Evolutionary conservation across 2,888 invertebrate genomes (phyloP), one percentile per base, ranked within the genome.

Genomic region (Drosophila nr. perissopoda): DNA sequence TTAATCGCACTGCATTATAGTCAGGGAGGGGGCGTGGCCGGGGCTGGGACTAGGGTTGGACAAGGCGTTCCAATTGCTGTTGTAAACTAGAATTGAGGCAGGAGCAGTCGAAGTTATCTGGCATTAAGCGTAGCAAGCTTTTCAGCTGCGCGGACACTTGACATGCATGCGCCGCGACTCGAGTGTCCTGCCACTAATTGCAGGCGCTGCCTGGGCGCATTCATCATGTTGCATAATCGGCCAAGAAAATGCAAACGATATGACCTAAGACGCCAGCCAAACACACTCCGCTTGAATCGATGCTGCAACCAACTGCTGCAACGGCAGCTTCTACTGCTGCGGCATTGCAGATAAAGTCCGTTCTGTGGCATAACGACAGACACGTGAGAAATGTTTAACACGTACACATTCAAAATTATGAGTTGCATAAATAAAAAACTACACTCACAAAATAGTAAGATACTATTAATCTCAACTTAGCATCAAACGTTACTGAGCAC

Each of bases 331-430:
- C 56, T 21, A 16, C 57, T 59, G 70, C 68, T 67, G 70, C 85
- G 87, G 90, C 90, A 90, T 70, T 89, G 89, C 89, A 82, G 91
- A 81, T 84, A 87, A 59, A 52, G 69, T 58, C 71, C 54, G 53
- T 57, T 62, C 51, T 46, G 49, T 67, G 70, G 67, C 76, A 65
- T 83, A 79, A 85, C 88, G 83, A 79, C 88, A 79, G 81, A 83
- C 84, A 81, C 87, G 83, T 87, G 84, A 88, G 81, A 79, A 78
- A 74, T 82, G 78, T 76, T 82, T 83, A 86, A 74, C 88, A 88
- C 88, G 82, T 79, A 79, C 86, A 78, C 51, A 74, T 67, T 73
- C 69, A 59, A 49, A 63, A 27, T 57, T 75, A 75, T 60, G 48
- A 52, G 31, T 54, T 29, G 31, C 61, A 52, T 38, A 38, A 38